phyloP scores from a whole-genome alignment of 2,888 invertebrate species.

The Biston stratarius region DNA sequence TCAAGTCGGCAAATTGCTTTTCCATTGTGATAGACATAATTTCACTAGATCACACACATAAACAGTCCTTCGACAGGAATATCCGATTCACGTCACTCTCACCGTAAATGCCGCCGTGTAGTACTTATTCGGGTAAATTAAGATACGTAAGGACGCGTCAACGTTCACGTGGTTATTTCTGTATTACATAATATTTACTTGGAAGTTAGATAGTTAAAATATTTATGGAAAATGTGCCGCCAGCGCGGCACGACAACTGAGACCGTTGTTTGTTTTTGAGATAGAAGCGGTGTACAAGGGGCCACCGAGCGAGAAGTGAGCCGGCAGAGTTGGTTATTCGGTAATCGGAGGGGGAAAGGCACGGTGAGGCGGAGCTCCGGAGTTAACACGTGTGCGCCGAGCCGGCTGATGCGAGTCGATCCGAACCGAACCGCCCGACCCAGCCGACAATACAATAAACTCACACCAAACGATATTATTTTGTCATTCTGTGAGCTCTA shows the following conservation, averaged over 20 bases:
- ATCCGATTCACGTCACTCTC: conserved; percentile 20
- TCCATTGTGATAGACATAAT: conserved; percentile 69
- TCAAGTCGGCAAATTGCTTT: conserved; percentile 90
- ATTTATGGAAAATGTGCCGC: conserved; percentile 51
- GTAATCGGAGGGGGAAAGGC: conserved; percentile 57
- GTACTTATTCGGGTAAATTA: neutral
- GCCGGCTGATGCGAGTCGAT: conserved; percentile 42
- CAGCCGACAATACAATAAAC: neutral
- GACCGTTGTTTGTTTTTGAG: conserved; percentile 42
- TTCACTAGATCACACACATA: conserved; percentile 21
- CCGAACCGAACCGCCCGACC: neutral
- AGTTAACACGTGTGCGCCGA: conserved; percentile 68
- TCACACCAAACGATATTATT: neutral
- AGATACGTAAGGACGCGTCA: conserved; percentile 14
- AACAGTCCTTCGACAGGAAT: conserved; percentile 14
- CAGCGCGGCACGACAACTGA: conserved; percentile 43
- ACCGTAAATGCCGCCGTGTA: conserved; percentile 9
- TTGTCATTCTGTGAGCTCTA: neutral
- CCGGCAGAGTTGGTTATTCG: conserved; percentile 32
- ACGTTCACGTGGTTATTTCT: conserved; percentile 75
- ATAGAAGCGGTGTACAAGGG: conserved; percentile 38
- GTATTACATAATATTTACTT: conserved; percentile 71
- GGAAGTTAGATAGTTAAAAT: conserved; percentile 40
- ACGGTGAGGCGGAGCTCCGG: conserved; percentile 58
- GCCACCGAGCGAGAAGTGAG: conserved; percentile 57